Conservation (phyloP, 1,140 invertebrate species). For the Cepaea nemoralis region DNA sequence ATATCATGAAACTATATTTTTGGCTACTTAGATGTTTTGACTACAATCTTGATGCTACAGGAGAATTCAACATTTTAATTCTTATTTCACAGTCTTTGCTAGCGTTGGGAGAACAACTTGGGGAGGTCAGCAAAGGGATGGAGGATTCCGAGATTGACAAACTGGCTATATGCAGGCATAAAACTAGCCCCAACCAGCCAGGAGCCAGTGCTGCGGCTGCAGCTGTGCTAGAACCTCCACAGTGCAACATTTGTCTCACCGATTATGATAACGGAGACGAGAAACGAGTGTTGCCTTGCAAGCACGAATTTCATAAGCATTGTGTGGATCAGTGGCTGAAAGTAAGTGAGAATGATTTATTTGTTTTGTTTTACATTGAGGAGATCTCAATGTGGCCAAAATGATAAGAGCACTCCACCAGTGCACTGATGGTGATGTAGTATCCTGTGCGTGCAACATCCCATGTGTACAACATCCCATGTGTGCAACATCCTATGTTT, state of each 20-base stretch:
- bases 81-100: slow-evolving; percentile 5
- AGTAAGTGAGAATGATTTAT: slow-evolving; percentile 36
- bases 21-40: no score
- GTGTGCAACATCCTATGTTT: no score
- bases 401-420: no score
- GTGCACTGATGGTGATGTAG: no score
- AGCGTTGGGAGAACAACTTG: slow-evolving; percentile 17
- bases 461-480: no score
- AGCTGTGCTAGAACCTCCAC: slow-evolving; percentile 20
- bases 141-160: slow-evolving; percentile 8
- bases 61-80: no score
- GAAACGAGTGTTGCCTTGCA: slow-evolving; percentile 80
- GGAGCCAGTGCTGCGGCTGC: slow-evolving; percentile 6
- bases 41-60: no score
- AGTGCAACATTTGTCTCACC: slow-evolving; percentile 52
- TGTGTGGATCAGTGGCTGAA: slow-evolving; percentile 93
- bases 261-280: slow-evolving; percentile 49
- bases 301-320: slow-evolving; percentile 93
- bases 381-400: no score
- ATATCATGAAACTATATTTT: no score
- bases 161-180: not conserved
- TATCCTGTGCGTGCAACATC: no score
- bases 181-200: no score
- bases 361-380: no score
- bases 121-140: slow-evolving; percentile 17